phyloP scores from a whole-genome alignment of 2,888 invertebrate species.

The Volucella zonaria region DNA sequence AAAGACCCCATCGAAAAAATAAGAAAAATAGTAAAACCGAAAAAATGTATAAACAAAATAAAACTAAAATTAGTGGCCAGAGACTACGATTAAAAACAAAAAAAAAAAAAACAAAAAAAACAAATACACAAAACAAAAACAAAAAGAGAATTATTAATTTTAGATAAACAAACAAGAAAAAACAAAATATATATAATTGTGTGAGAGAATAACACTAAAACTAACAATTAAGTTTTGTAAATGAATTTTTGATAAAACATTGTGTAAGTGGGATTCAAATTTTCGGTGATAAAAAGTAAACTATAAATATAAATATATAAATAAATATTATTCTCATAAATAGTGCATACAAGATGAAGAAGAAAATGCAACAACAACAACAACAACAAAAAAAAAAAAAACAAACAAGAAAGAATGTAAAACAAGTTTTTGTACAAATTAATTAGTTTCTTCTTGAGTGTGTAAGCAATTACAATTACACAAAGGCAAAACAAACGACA shows the following conservation, averaged over 20 bases:
- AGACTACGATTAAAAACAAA: constrained; percentile 36
- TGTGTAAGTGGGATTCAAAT: constrained; percentile 63
- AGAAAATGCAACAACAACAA: too few relatives aligned
- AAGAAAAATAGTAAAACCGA: constrained; percentile 26
- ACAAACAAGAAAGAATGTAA: neutral
- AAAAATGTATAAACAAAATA: constrained; percentile 24
- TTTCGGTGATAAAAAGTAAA: constrained; percentile 67
- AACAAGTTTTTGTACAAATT: constrained; percentile 67
- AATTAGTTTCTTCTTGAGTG: constrained; percentile 54
- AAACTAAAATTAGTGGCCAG: constrained; percentile 21
- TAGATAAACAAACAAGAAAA: constrained; percentile 28
- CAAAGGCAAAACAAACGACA: constrained; percentile 4
- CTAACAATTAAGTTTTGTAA: constrained; percentile 70
- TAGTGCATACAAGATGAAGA: constrained; percentile 33
- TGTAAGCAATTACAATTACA: constrained; percentile 59
- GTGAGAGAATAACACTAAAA: constrained; percentile 40
- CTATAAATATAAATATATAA: constrained; percentile 50
- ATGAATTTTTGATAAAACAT: constrained; percentile 73
- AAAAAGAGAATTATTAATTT: constrained; percentile 55
- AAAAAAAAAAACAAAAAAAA: constrained; percentile 14
- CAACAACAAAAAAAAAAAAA: too few relatives aligned
- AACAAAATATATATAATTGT: constrained; percentile 16
- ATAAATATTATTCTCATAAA: constrained; percentile 51
- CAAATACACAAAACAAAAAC: constrained; percentile 10
- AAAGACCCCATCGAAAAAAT: constrained; percentile 69